Conservation (phyloP, 2,888 invertebrate genomes). For the Yponomeuta plumbellus region DNA sequence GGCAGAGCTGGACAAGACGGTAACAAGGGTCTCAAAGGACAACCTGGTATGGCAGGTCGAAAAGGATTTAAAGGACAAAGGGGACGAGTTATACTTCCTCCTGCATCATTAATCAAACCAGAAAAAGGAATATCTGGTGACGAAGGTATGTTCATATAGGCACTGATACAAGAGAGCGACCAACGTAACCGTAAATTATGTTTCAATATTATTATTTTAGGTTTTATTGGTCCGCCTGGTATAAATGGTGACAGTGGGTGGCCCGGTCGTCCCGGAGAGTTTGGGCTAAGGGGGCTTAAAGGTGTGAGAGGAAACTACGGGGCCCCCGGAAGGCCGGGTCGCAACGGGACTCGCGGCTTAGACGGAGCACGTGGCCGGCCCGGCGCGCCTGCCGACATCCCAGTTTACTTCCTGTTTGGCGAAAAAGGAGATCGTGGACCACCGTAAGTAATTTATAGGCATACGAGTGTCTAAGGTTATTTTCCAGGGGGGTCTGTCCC, state of each 20-base stretch:
- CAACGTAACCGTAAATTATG: too few species aligned
- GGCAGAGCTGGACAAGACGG: conserved; percentile 66
- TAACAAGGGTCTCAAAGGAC: conserved; percentile 58
- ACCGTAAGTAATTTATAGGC: conserved; percentile 36
- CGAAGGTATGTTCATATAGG: conserved; percentile 47
- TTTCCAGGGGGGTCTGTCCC: too few species aligned
- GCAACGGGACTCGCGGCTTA: conserved; percentile 65
- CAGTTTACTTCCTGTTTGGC: conserved; percentile 54
- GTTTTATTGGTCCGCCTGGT: conserved; percentile 65
- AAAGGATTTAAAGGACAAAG: conserved; percentile 72
- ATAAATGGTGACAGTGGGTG: conserved; percentile 55
- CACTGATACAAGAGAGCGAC: too few species aligned
- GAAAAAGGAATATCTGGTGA: conserved; percentile 77
- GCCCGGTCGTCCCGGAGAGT: conserved; percentile 40
- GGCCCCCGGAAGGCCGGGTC: conserved; percentile 62
- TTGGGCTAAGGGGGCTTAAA: conserved; percentile 48
- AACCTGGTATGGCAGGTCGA: conserved; percentile 56
- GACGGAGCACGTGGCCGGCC: conserved; percentile 72
- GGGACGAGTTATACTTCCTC: conserved; percentile 52
- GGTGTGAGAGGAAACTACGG: conserved; percentile 61
- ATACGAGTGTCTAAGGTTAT: too few species aligned
- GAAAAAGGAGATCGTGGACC: conserved; percentile 65
- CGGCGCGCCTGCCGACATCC: conserved; percentile 62
- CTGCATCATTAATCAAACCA: conserved; percentile 42
- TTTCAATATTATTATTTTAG: conserved; percentile 31